These are phyloP conservation scores for Pelobates fuscus DNA, from an alignment of 2,113 vertebrate species.

Conservation along the genomic window DNA sequence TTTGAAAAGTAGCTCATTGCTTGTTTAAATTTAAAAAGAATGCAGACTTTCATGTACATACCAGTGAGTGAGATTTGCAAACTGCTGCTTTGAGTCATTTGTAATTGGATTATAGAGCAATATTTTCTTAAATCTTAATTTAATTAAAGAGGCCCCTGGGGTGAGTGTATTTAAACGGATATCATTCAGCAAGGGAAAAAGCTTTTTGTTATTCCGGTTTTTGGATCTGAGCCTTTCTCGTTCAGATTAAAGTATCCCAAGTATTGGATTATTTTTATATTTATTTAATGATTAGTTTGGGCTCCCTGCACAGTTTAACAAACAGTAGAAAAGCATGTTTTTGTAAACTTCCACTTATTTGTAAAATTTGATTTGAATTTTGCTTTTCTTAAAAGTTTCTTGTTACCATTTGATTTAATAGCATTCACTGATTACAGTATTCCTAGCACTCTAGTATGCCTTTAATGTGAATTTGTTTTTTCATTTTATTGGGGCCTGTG, in stretches of 20 bases:
- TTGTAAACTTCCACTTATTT: too few relatives aligned
- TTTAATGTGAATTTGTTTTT: too few relatives aligned
- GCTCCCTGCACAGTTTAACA: not conserved
- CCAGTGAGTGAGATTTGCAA: slow-evolving; percentile 5
- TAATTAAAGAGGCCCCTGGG: slow-evolving; percentile 38
- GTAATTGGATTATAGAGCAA: slow-evolving; percentile 40
- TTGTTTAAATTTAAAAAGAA: not conserved
- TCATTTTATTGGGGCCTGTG: too few relatives aligned
- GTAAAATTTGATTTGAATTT: too few relatives aligned
- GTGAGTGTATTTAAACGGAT: slow-evolving; percentile 34
- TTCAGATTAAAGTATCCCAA: not conserved
- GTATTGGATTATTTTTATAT: not conserved
- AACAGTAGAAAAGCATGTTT: not conserved
- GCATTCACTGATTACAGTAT: too few relatives aligned
- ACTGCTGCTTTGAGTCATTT: slow-evolving; percentile 1
- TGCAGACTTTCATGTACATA: not conserved
- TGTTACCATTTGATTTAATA: too few relatives aligned
- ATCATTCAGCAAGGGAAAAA: slow-evolving; percentile 26
- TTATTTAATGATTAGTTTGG: not conserved
- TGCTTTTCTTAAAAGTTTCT: too few relatives aligned
- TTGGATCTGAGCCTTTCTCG: slow-evolving; percentile 13
- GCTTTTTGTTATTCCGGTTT: slow-evolving; percentile 15
- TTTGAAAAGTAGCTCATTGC: not conserved
- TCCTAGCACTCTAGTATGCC: too few relatives aligned
- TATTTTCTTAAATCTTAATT: slow-evolving; percentile 41